Evolutionary conservation across 2,113 vertebrate genomes (phyloP).

Genomic region (Phasianus colchicus): DNA sequence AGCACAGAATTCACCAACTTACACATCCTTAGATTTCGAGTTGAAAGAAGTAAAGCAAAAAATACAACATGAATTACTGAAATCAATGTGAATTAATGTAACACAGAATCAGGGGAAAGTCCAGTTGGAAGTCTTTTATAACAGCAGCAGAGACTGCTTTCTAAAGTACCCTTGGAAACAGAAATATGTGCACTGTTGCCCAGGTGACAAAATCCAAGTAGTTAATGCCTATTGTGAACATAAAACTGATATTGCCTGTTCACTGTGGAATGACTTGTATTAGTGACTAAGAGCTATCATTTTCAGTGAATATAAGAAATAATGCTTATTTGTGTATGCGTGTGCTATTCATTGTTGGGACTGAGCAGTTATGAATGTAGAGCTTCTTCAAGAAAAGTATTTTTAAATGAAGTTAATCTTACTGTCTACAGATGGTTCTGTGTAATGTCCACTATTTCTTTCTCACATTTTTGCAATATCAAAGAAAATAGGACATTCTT

Average conservation of each 20-base stretch:
- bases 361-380: neutral
- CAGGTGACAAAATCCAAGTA: slow-evolving; percentile 48
- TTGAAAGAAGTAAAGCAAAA: slow-evolving; percentile 22
- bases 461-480: neutral
- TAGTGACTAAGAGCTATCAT: neutral
- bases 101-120: slow-evolving; percentile 20
- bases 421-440: neutral
- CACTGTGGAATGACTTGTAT: neutral
- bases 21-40: neutral
- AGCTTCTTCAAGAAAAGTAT: neutral
- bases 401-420: neutral
- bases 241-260: neutral
- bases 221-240: neutral
- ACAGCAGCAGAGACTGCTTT: neutral
- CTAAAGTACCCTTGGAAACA: slow-evolving; percentile 35
- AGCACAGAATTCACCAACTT: slow-evolving; percentile 3
- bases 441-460: neutral
- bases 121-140: neutral
- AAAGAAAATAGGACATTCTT: neutral
- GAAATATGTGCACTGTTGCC: slow-evolving; percentile 15
- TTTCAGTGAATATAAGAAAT: neutral
- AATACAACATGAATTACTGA: neutral
- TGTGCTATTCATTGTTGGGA: neutral
- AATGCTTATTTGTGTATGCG: neutral
- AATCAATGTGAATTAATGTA: neutral